phyloP scores from a whole-genome alignment of 1,140 invertebrate genomes.

The Drosophila ercepeae region DNA sequence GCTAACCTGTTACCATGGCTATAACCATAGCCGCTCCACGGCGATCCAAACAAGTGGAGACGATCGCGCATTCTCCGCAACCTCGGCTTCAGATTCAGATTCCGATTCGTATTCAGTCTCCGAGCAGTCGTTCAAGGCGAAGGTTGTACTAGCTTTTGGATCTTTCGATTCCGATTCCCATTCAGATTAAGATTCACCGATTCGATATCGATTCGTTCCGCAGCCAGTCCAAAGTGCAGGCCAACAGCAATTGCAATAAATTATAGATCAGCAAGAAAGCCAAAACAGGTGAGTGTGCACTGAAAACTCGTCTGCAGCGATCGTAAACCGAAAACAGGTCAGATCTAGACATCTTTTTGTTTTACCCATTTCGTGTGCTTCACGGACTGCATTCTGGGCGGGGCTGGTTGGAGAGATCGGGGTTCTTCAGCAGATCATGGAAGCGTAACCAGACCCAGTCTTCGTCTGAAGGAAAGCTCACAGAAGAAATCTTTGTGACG shows the following conservation, averaged over 20 bases:
- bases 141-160: slow-evolving; percentile 62
- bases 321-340: slow-evolving; percentile 55
- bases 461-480: slow-evolving; percentile 23
- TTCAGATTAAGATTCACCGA: slow-evolving; percentile 3
- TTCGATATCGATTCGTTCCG: slow-evolving; percentile 13
- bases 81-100: slow-evolving; percentile 27
- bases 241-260: slow-evolving; percentile 36
- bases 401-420: slow-evolving; percentile 16
- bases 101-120: slow-evolving; percentile 59
- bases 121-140: slow-evolving; percentile 78
- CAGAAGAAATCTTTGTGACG: slow-evolving; percentile 64
- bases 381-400: slow-evolving; percentile 50
- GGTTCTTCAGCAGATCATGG: slow-evolving; percentile 34
- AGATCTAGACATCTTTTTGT: slow-evolving; percentile 28
- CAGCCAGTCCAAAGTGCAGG: slow-evolving; percentile 67
- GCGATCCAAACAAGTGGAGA: slow-evolving; percentile 43
- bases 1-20: slow-evolving; percentile 55
- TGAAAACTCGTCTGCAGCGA: slow-evolving; percentile 24
- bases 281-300: slow-evolving; percentile 60
- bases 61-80: slow-evolving; percentile 51
- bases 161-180: slow-evolving; percentile 7
- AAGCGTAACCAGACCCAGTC: slow-evolving; percentile 71
- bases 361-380: slow-evolving; percentile 2
- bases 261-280: slow-evolving; percentile 38
- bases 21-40: slow-evolving; percentile 21